Evolutionary conservation across 2,797 vertebrate species (phyloP), one percentile per base, ranked within the genome.

Genomic region (Echiichthys vipera): DNA sequence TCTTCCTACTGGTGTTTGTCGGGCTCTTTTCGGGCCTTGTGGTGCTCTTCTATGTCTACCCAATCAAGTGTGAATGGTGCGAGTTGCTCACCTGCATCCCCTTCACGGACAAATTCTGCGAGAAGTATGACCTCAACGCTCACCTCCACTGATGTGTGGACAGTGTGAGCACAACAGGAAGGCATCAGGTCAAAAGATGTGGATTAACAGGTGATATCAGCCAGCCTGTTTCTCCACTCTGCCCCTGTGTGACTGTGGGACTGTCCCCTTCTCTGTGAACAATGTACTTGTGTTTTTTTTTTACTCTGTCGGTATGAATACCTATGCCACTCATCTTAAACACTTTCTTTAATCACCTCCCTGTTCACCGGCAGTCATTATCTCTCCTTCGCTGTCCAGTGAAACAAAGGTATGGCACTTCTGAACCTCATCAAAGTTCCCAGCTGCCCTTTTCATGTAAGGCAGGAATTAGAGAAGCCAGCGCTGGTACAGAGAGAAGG

Each of bases 61-160:
- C 97, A 5, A 97, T 99, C 83, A 97, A 96, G 90, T 99, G 98
- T 0, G 96, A 97, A 63, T 99, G 98, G 97, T 99, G 98, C 0
- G 98, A 99, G 90, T 91, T 97, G 89, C 96, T 99, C 83, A 99
- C 98, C 47, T 99, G 98, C 87, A 99, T 99, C 92, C 98, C 98
- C 40, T 98, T 99, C 94, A 99, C 98, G 7, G 98, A 99, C 95
- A 99, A 99, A 80, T 99, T 99, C 95, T 99, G 98, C 4, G 98
- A 98, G 94, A 99, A 99, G 90, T 99, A 99, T 0, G 97, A 99
- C 93, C 96, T 99, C 90, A 98, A 99, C 0, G 96, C 97, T 15
- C 97, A 99, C 94, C 96, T 99, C 74, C 98, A 98, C 91, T 99
- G 94, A 98, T 80, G 70, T 10, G 14, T 2, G 54, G 27, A 27